Percentiles rank a stretch among this genome's conserved stretches.
Conservation (phyloP, 2,888 invertebrate genomes). For the Mimachlamys varia region DNA sequence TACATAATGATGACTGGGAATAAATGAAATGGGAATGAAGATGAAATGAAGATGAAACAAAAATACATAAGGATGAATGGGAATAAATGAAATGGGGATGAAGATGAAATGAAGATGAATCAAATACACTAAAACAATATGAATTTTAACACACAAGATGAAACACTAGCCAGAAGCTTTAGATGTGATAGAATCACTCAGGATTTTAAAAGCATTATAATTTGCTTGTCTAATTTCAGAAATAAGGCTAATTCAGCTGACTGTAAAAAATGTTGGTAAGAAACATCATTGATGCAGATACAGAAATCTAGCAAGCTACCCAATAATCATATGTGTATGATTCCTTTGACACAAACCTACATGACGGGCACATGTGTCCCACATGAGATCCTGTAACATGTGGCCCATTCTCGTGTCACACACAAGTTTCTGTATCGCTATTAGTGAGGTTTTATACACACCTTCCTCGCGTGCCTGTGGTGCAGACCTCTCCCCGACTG, state of each 20-base stretch:
- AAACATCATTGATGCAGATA: neutral
- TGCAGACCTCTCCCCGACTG: conserved; percentile 53
- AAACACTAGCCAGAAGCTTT: neutral
- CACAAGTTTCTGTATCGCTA: too few species aligned
- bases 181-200: neutral
- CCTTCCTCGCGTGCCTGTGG: conserved; percentile 66
- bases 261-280: neutral
- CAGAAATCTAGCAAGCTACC: neutral
- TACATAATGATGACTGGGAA: too few species aligned
- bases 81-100: neutral
- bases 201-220: neutral
- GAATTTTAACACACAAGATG: neutral
- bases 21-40: neutral
- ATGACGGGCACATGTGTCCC: neutral
- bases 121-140: neutral
- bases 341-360: neutral
- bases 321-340: neutral
- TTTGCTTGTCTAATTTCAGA: neutral
- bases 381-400: neutral
- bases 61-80: too few species aligned
- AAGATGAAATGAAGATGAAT: neutral
- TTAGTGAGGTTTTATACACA: conserved; percentile 41
- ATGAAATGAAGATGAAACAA: neutral
- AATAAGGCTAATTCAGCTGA: neutral
- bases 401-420: neutral